A percentile compares a stretch with the other conserved stretches of the same genome.
Evolutionary conservation across 2,113 vertebrate species (phyloP).

Genomic region (human (Homo sapiens)): DNA sequence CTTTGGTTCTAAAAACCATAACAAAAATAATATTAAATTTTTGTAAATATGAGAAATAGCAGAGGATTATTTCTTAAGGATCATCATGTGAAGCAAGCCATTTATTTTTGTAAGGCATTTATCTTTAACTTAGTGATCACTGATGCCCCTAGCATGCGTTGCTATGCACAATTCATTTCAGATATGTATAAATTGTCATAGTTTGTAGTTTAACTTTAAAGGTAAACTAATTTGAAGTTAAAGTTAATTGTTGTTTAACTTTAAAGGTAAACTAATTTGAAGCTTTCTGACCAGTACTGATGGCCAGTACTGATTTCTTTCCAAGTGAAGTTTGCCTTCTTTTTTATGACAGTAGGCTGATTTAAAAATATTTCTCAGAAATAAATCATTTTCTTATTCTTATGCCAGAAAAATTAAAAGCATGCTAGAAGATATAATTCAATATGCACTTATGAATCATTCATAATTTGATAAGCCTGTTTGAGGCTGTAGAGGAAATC

Average conservation of each 20-base stretch:
- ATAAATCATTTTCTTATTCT: neutral
- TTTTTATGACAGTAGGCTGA: neutral
- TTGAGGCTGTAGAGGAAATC: neutral
- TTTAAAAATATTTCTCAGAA: neutral
- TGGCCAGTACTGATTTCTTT: neutral
- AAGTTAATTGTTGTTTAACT: too few relatives aligned
- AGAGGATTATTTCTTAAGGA: neutral
- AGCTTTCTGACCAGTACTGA: neutral
- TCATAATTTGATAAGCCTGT: neutral
- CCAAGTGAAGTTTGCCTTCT: neutral
- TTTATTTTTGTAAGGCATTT: neutral
- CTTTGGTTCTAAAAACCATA: neutral
- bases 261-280: neutral
- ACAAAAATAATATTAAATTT: accelerated
- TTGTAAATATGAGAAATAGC: neutral
- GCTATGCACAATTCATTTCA: neutral
- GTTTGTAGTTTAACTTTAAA: neutral
- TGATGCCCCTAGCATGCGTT: neutral
- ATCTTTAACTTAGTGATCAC: neutral
- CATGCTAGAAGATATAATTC: neutral
- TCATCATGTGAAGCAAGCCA: neutral
- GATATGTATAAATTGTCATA: neutral
- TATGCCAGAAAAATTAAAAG: neutral
- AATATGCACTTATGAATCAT: neutral
- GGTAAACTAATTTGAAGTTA: neutral